Evolutionary conservation across 2,888 invertebrate species (phyloP), one percentile per base, ranked within the genome.

Genomic region (Aphodius sticticus): DNA sequence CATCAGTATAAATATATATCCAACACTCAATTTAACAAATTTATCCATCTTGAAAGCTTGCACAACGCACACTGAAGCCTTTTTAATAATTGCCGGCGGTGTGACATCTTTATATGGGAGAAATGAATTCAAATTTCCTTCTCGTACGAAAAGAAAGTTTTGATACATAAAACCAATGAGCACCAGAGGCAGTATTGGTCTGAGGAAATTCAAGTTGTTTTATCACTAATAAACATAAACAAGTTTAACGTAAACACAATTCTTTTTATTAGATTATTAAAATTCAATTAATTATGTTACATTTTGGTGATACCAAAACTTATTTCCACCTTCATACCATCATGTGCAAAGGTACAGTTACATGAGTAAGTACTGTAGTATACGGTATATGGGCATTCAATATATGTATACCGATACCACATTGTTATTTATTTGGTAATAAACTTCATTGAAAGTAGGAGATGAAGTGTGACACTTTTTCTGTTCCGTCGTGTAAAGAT

Each of bases 121-220:
- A 74, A 74, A 15, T n/a, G 37, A 74, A 70, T 70, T 70, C 26
- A 70, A 70, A 70, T 70, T 70, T 70, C 70, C 26, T 70, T 70
- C 74, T 74, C 26, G 74, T 70, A 70, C 70, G 36, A n/a, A 53
- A 74, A 74, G 74, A 74, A 74, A 74, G 74, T 74, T 74, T 74
- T 74, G 35, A 74, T 74, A 26, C 35, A 72, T 37, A 53, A 53
- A 12, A 53, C 12, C 7, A 53, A 53, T 5, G 53, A 12, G 9
- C 53, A 53, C 6, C 1, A 53, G 9, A 53, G 12, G 2, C 53
- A 53, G 53, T 53, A 53, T 53, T 53, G 53, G 53, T 53, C 12
- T 12, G 12, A 53, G 3, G 53, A 12, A 53, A 7, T 53, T 12
- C 1, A 53, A 12, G 6, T 26, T 26, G 53, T 9, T 53, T 12